Evolutionary conservation across 2,888 invertebrate species (phyloP).

Genomic region (Empis stercorea): DNA sequence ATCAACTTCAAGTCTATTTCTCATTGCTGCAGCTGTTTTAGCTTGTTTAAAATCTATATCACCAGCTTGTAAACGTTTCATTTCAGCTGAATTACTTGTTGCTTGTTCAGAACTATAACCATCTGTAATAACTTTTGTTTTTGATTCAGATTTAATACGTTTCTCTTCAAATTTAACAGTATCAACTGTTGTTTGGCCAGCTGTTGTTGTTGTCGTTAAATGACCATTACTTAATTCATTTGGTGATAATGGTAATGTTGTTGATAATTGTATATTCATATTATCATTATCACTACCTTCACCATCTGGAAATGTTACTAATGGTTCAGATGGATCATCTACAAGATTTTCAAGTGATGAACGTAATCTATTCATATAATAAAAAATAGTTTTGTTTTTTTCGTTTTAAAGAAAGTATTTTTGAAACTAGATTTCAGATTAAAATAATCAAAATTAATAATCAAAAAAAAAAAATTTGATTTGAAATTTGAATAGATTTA

Average conservation of each 20-base stretch:
- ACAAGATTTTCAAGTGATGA: conserved; percentile 70
- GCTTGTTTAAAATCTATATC: conserved; percentile 72
- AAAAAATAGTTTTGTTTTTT: too few species aligned
- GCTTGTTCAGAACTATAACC: conserved; percentile 66
- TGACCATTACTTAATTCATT: conserved; percentile 36
- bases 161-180: conserved; percentile 75
- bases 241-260: conserved; percentile 24
- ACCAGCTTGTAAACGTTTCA: conserved; percentile 64
- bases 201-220: conserved; percentile 26
- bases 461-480: too few species aligned
- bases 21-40: conserved; percentile 62
- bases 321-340: conserved; percentile 52
- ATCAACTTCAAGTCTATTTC: conserved; percentile 68
- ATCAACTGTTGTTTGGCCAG: conserved; percentile 23
- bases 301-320: conserved; percentile 71
- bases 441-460: too few species aligned
- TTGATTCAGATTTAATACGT: conserved; percentile 62
- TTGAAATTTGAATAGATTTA: conserved; percentile 10
- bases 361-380: conserved; percentile 53
- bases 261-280: conserved; percentile 32
- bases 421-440: too few species aligned
- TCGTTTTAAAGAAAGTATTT: too few species aligned
- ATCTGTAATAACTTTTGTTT: conserved; percentile 68
- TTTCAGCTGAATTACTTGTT: conserved; percentile 56
- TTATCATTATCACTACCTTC: conserved; percentile 49